Evolutionary conservation across 2,888 invertebrate genomes (phyloP), one percentile per base, ranked within the genome.

Genomic region (Cryptus viduatorius): DNA sequence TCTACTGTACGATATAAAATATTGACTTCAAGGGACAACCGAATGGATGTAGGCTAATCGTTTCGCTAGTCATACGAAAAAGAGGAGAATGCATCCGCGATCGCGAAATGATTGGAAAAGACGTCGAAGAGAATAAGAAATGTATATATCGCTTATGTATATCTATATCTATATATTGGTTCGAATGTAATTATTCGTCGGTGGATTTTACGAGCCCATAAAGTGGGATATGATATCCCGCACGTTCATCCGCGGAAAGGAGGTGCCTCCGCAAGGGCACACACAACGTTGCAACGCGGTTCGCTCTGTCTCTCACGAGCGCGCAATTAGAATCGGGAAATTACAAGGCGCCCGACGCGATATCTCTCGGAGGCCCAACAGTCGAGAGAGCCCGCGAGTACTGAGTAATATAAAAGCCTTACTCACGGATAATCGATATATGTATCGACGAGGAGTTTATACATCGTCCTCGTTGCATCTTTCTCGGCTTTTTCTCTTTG

Each of bases 241-340:
- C 64, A 73, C 82, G 67, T 79, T 75, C 48, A 65, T 83, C 53
- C 68, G 61, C 48, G 50, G 44, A 75, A 81, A 53, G 50, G 64
- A 69, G 64, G 42, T 59, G 42, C 37, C 65, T 44, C 24, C 73
- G 73, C 69, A 72, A 75, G 69, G 64, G 69, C 37, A 56, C 56
- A 56, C 46, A 46, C 64, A 48, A 16, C 37, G 37, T 24, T 61
- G 46, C 53, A 53, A 67, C 48, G 24, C 19, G 10, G 24, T 79
- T 61, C 50, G 67, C 59, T 83, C 67, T 79, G 76, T 85, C 68
- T 83, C 67, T 4, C 4, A 48, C 80, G n/a, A 19, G 24, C 31
- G 64, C 61, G 75, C 82, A 84, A 86, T 86, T 86, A 84, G 46
- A 85, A 82, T 82, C 72, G 59, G 80, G 83, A 85, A 86, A 85